A percentile compares a stretch with the other conserved stretches of the same genome.
phyloP scores from a whole-genome alignment of 2,797 vertebrate genomes.

The Centropyge bicolor region DNA sequence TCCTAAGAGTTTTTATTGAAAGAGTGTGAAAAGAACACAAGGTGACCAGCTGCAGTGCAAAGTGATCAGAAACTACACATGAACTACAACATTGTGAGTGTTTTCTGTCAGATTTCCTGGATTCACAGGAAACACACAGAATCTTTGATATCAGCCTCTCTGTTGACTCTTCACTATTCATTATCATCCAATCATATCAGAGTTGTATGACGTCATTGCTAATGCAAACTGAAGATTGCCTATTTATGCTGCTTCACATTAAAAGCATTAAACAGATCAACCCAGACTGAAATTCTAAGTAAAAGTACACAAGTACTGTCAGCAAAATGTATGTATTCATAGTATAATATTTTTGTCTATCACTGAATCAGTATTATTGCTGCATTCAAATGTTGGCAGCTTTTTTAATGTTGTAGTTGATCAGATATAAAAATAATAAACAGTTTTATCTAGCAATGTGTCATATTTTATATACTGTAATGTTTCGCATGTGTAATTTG shows the following conservation, averaged over 20 bases:
- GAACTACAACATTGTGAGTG: too few relatives aligned
- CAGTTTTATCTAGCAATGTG: background rate
- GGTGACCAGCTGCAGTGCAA: too few relatives aligned
- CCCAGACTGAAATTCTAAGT: background rate
- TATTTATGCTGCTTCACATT: background rate
- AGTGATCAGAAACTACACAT: too few relatives aligned
- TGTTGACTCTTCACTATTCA: background rate
- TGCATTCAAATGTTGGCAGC: background rate
- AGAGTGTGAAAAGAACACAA: too few relatives aligned
- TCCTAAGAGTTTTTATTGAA: background rate
- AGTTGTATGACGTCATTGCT: background rate
- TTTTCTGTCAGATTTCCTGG: too few relatives aligned
- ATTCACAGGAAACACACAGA: background rate
- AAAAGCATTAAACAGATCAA: background rate
- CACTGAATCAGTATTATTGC: background rate
- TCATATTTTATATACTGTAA: background rate
- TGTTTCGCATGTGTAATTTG: background rate
- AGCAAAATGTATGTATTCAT: too few relatives aligned
- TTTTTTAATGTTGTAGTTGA: background rate
- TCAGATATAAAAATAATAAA: background rate
- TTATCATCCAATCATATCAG: background rate
- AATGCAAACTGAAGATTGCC: background rate
- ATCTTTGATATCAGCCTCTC: background rate
- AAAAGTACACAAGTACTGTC: background rate
- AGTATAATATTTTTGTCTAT: background rate